These are phyloP conservation scores for Enoplosus armatus DNA, from an alignment of 2,797 vertebrate genomes.

Conservation along the genomic window DNA sequence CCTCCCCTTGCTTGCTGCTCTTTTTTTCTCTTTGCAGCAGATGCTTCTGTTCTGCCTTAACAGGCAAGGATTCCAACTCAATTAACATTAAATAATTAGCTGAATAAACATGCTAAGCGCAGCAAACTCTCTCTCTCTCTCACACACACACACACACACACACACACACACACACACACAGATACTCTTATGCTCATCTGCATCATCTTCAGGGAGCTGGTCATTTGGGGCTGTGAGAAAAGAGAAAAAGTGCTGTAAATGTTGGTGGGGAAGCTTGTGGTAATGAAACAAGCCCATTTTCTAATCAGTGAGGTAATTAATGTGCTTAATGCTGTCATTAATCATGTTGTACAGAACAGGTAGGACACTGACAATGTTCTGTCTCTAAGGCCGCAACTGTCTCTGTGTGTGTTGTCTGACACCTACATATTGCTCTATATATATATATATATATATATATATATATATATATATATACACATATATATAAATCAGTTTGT, in stretches of 20 bases:
- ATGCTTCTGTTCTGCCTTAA: conserved; percentile 80
- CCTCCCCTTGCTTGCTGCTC: conserved; percentile 13
- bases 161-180: conserved; percentile 43
- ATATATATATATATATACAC: too few relatives aligned
- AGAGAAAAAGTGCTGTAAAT: conserved; percentile 10
- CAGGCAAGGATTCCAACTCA: conserved; percentile 78
- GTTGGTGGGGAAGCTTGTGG: neutral
- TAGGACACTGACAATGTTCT: conserved; percentile 20
- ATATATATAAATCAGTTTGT: too few relatives aligned
- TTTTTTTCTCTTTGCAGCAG: conserved; percentile 66
- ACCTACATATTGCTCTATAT: too few relatives aligned
- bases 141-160: conserved; percentile 44
- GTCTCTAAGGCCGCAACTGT: conserved; percentile 18
- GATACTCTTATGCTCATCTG: conserved; percentile 4
- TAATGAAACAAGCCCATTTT: conserved; percentile 50
- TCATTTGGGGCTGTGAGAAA: conserved; percentile 28
- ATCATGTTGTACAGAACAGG: conserved; percentile 53
- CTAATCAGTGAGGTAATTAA: conserved; percentile 54
- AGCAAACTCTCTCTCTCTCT: too few relatives aligned
- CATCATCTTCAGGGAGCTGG: conserved; percentile 43
- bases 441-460: too few relatives aligned
- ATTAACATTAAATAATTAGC: conserved; percentile 84
- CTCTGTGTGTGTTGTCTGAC: neutral
- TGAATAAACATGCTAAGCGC: conserved; percentile 74
- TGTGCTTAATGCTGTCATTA: conserved; percentile 60